These are phyloP conservation scores for Martes flavigula DNA, from an alignment of 2,797 vertebrate genomes.

Conservation along the genomic window DNA sequence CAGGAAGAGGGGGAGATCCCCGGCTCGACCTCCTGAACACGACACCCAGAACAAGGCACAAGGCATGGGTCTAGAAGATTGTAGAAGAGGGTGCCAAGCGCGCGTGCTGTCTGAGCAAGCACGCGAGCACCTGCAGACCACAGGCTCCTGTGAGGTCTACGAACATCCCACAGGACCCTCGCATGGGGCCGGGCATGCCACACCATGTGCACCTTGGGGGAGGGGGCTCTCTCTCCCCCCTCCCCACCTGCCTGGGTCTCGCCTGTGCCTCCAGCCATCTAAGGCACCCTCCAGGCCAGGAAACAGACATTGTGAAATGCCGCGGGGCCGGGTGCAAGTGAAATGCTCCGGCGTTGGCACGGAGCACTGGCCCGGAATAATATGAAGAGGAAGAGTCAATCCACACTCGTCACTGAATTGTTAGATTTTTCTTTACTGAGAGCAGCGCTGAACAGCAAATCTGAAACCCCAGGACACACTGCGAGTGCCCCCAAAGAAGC, in stretches of 20 bases:
- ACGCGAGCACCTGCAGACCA: fast-evolving
- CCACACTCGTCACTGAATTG: fast-evolving
- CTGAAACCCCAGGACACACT: not conserved
- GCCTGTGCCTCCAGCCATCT: fast-evolving
- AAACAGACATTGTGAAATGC: fast-evolving
- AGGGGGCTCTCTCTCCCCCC: not conserved
- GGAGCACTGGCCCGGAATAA: fast-evolving
- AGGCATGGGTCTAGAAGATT: fast-evolving
- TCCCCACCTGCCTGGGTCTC: not conserved
- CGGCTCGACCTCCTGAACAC: not conserved
- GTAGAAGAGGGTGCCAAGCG: not conserved
- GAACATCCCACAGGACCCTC: fast-evolving
- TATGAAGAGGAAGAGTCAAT: not conserved
- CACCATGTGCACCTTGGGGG: not conserved
- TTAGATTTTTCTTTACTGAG: not conserved
- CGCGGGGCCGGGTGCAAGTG: fast-evolving
- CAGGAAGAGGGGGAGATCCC: not conserved
- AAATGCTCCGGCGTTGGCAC: fast-evolving
- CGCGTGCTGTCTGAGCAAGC: fast-evolving
- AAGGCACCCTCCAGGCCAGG: not conserved
- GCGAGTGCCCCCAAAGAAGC: not conserved
- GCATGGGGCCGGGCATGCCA: fast-evolving
- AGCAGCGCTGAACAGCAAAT: not conserved
- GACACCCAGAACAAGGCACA: not conserved
- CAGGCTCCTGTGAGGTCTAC: fast-evolving